Base-by-base conservation (phyloP, 2,797 vertebrate species). In the Oryzias dopingdopingensis region DNA sequence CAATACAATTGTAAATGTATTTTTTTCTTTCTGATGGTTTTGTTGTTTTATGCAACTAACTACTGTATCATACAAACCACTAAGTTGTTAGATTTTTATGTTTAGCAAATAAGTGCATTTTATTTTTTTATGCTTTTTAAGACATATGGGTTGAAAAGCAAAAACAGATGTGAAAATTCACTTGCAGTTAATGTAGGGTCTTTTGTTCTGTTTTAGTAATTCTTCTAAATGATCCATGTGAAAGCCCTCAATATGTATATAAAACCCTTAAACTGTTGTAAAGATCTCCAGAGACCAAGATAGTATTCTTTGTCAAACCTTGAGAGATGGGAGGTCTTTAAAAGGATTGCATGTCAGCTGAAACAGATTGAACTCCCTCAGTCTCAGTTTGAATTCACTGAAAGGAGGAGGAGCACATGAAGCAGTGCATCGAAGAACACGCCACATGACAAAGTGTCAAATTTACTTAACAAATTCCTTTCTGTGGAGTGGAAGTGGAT, bases 251-350 rank as follows among this genome's bases (percentile, higher is more conserved):
- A 53, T 32, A 14, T 26, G 4, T 3, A 5, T 20, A 14, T 20
- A 20, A 46, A 26, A n/a, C 3, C 6, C 7, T 8, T 7, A 20
- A 29, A 46, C 4, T 18, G 3, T 4, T 17, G 7, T 43, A 56
- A 59, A 49, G 0, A 29, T 54, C 14, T 62, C 52, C 41, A 55
- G 47, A 57, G 51, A 45, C 42, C 48, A 50, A 42, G 45, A 64
- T 5, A 2, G 16, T 58, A 49, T 45, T 59, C 67, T 56, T 70
- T 65, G 67, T 77, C 54, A 62, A 68, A 46, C 49, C 73, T 62
- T 40, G 23, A 80, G 81, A 78, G 72, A 73, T 86, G 82, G 89
- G 87, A 85, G 86, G 87, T 88, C 81, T 88, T 84, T 81, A 83
- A 76, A 81, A 75, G 72, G 67, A 65, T 49, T 45, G 76, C 64